phyloP scores from a whole-genome alignment of 2,888 invertebrate genomes.

The Ceraclea dissimilis region DNA sequence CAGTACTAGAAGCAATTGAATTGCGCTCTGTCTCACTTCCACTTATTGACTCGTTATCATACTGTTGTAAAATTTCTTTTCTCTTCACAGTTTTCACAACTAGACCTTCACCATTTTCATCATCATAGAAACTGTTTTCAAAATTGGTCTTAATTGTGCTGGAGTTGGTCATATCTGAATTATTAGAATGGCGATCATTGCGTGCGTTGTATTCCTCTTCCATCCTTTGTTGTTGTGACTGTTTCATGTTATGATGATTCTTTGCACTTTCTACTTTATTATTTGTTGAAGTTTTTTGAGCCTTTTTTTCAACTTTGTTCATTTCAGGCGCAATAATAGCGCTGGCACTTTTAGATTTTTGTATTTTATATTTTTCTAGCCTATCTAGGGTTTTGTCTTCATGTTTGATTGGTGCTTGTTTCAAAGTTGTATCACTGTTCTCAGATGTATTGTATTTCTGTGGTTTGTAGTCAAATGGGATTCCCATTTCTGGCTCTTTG shows the following conservation, averaged over 20 bases:
- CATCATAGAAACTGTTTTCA: conserved; percentile 60
- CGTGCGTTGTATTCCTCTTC: conserved; percentile 36
- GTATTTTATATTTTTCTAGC: conserved; percentile 30
- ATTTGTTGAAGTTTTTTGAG: conserved; percentile 4
- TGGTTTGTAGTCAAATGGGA: conserved; percentile 38
- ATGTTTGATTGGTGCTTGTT: conserved; percentile 40
- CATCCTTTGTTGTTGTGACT: conserved; percentile 31
- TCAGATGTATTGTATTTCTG: conserved; percentile 35
- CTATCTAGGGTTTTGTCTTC: conserved; percentile 24
- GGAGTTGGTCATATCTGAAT: conserved; percentile 44
- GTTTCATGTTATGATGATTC: conserved; percentile 43
- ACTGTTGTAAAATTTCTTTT: conserved; percentile 65
- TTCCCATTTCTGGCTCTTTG: conserved; percentile 33
- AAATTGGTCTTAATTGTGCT: conserved; percentile 49
- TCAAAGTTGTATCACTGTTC: conserved; percentile 33
- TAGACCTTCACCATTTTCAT: conserved; percentile 57
- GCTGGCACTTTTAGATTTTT: conserved; percentile 44
- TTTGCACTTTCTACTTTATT: conserved; percentile 33
- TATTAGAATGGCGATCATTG: conserved; percentile 39
- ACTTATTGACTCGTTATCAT: conserved; percentile 47
- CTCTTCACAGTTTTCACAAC: conserved; percentile 66
- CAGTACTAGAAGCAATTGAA: conserved; percentile 62
- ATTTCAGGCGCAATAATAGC: conserved; percentile 44
- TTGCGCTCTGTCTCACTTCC: conserved; percentile 57
- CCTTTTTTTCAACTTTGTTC: conserved; percentile 34